Base-by-base conservation (phyloP, 2,888 invertebrate genomes). In the Chaetogeoica ovagalla region DNA sequence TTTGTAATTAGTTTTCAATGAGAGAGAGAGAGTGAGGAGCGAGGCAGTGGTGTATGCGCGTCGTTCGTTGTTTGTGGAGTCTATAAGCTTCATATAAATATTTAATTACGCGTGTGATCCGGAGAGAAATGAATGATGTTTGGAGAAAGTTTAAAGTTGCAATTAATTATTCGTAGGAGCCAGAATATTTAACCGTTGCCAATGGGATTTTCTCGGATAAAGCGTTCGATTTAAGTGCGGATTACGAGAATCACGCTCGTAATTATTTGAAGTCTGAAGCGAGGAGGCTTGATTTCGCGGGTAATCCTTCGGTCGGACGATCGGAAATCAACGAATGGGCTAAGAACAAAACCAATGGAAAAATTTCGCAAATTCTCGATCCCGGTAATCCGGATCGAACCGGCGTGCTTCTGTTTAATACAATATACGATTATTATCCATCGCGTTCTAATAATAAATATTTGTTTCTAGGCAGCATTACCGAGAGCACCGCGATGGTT, bases 261-360 rank as follows among this genome's bases (percentile, higher is more conserved):
- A 69, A 77, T 17, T 69, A 77, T 7, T 62, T 77, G 37, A 69
- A 77, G 1, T 68, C 68, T 2, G 76, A 77, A 69, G 76, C 69
- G 60, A 60, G 21, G 37, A 77, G 15, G 11, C n/a, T 77, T 11
- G 60, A 77, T 52, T 77, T 77, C 17, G 30, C 48, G 11, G 21
- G 37, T 17, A 66, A 66, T 30, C 57, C 75, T 19, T 15, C 57
- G 19, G 52, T 60, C 21, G 76, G 48, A 3, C 69, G 62, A 13
- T 52, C n/a, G 21, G 76, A 77, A 52, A 37, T 77, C 4, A 77
- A 77, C 52, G 69, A 77, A 60, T 77, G 76, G 69, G 43, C 69
- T 11, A 62, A 21, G 1, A 69, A 6, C n/a, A 77, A 52, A 17
- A 77, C 76, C 2, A 69, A 77, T 17, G 76, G 76, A 0, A 77